Evolutionary conservation across 2,888 invertebrate genomes (phyloP), one percentile per base, ranked within the genome.

Genomic region (Lochmaea capreae): DNA sequence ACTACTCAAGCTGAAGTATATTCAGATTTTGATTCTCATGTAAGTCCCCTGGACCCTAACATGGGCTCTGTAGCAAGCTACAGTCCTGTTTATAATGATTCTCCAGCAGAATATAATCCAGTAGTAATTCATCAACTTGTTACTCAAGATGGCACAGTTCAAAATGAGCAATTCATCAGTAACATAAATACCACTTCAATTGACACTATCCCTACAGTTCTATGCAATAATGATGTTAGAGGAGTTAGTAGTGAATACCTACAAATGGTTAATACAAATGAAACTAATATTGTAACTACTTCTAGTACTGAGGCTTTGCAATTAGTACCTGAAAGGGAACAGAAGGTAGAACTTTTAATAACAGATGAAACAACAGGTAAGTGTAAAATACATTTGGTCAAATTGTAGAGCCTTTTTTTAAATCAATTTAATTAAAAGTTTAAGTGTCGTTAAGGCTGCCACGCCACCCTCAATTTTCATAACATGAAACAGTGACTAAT

Each of bases 11-110:
- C 76, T 59, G 82, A 82, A 68, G 74, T 76, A 54, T 80, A 73
- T 43, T 58, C 79, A 33, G 81, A 86, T 77, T 86, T 86, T 76
- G 83, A 85, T 18, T 83, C 84, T 62, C 86, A 86, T 78, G 86
- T 87, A 9, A 87, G 86, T 72, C 85, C 86, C 26, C 79, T 87
- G 70, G 87, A 87, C 79, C 87, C 87, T 4, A 91, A 90, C 81
- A 88, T 91, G 87, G 89, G 90, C 84, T 90, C 90, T 46, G 88
- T 88, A 22, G 90, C 89, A 58, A 89, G 91, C 82, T 92, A 92
- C 81, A 92, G 92, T 77, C 90, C 90, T 79, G 89, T 90, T 70
- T 88, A 89, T 71, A 83, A 79, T 58, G 79, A 80, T 26, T 83
- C 85, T 46, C 74, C 83, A 26, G 76, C 83, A 57, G 82, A 79